Evolutionary conservation across 2,888 invertebrate species (phyloP).

Genomic region (Cryptus armator): DNA sequence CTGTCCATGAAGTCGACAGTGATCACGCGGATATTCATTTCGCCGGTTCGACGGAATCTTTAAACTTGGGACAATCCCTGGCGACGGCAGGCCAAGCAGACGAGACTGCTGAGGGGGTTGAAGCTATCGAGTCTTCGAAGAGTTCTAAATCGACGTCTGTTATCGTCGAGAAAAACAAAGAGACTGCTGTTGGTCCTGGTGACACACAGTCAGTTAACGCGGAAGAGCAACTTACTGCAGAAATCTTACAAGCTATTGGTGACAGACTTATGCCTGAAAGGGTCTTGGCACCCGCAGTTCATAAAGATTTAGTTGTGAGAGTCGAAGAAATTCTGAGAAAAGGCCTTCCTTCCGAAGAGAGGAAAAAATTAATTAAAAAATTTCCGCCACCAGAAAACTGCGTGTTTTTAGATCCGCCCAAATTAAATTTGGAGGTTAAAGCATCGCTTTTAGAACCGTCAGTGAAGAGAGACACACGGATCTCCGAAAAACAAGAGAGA

Average conservation of each 20-base stretch:
- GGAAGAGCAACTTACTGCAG: slow-evolving; percentile 24
- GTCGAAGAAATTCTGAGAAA: slow-evolving; percentile 41
- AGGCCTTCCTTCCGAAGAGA: slow-evolving; percentile 35
- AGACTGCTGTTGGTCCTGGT: no score
- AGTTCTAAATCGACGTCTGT: no score
- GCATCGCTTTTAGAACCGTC: background rate
- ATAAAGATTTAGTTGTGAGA: slow-evolving; percentile 33
- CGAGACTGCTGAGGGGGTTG: no score
- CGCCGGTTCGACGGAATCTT: no score
- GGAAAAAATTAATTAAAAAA: slow-evolving; percentile 2
- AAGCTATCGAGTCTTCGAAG: no score
- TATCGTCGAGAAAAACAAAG: no score
- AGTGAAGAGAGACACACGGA: slow-evolving; percentile 36
- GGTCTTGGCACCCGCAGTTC: slow-evolving; percentile 35
- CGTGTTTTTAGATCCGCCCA: slow-evolving; percentile 13
- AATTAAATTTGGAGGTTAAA: slow-evolving; percentile 47
- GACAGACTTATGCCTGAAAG: slow-evolving; percentile 31
- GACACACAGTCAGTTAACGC: background rate
- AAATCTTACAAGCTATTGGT: slow-evolving; percentile 35
- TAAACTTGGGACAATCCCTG: no score
- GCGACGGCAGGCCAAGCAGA: no score
- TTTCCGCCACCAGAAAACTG: slow-evolving; percentile 20
- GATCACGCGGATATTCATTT: background rate
- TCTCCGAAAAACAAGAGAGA: slow-evolving; percentile 13
- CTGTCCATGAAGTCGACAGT: no score